Conservation (phyloP, 2,113 vertebrate genomes). For the Aldabrachelys gigantea region DNA sequence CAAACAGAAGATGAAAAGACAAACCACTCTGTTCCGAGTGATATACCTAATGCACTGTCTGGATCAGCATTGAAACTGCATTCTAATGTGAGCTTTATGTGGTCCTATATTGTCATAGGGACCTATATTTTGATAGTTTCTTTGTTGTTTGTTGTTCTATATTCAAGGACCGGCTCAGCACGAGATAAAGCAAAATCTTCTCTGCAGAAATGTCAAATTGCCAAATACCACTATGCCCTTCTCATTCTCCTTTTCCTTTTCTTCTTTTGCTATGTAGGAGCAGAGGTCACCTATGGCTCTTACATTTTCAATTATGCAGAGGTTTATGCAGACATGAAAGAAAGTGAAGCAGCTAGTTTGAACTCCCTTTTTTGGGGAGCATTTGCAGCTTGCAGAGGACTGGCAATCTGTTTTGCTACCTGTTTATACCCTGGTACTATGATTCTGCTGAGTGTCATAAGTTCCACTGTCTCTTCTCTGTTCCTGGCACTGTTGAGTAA, state of each 20-base stretch:
- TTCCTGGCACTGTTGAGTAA: slow-evolving; percentile 83
- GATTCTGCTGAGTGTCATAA: slow-evolving; percentile 86
- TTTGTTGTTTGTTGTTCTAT: slow-evolving; percentile 83
- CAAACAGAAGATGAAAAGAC: neutral
- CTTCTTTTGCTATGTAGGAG: slow-evolving; percentile 93
- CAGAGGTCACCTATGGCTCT: slow-evolving; percentile 91
- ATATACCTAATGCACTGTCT: neutral
- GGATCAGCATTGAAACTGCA: neutral
- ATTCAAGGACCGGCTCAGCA: slow-evolving; percentile 58
- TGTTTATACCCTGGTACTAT: slow-evolving; percentile 87
- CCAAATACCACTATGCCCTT: slow-evolving; percentile 84
- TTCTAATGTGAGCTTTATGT: slow-evolving; percentile 67
- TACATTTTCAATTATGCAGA: slow-evolving; percentile 89
- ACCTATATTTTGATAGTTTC: slow-evolving; percentile 83
- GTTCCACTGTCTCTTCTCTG: slow-evolving; percentile 80
- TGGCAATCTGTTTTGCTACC: slow-evolving; percentile 87
- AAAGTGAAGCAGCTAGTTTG: slow-evolving; percentile 82
- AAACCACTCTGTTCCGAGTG: neutral
- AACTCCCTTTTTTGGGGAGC: slow-evolving; percentile 93
- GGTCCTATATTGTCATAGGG: slow-evolving; percentile 88
- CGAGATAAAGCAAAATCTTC: slow-evolving; percentile 61
- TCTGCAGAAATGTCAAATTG: slow-evolving; percentile 59
- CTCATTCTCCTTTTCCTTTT: slow-evolving; percentile 87
- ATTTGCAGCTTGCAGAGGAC: slow-evolving; percentile 85
- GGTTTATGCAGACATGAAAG: slow-evolving; percentile 78